phyloP scores from a whole-genome alignment of 2,113 vertebrate genomes.

The Vombatus ursinus region DNA sequence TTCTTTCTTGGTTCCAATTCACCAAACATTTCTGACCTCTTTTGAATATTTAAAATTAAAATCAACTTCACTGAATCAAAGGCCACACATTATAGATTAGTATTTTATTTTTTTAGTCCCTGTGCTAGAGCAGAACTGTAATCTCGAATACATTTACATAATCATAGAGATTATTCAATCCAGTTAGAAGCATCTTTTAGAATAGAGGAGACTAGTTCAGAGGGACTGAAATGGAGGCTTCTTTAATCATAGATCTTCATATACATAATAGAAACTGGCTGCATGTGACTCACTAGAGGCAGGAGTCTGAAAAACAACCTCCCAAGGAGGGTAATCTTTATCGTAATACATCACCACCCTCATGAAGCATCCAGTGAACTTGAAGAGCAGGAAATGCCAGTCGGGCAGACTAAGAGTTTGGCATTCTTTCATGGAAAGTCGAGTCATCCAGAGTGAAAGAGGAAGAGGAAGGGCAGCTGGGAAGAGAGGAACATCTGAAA shows the following conservation, averaged over 20 bases:
- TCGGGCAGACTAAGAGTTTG: slow-evolving; percentile 60
- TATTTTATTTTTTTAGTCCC: slow-evolving; percentile 36
- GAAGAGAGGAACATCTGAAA: not conserved
- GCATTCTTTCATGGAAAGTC: slow-evolving; percentile 74
- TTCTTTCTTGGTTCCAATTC: slow-evolving; percentile 40
- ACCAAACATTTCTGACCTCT: not conserved
- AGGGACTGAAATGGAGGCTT: slow-evolving; percentile 41
- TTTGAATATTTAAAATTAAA: not conserved
- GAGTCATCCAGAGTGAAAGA: slow-evolving; percentile 66
- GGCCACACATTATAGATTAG: not conserved
- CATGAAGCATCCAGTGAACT: slow-evolving; percentile 71
- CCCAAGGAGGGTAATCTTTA: slow-evolving; percentile 64
- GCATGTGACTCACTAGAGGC: slow-evolving; percentile 71
- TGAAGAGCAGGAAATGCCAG: slow-evolving; percentile 76
- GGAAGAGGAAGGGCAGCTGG: slow-evolving; percentile 56
- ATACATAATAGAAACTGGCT: slow-evolving; percentile 66
- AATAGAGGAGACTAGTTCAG: slow-evolving; percentile 8
- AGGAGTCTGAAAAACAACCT: slow-evolving; percentile 59
- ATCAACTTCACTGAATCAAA: not conserved
- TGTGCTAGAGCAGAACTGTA: not conserved
- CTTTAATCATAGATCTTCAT: slow-evolving; percentile 61
- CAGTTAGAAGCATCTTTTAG: slow-evolving; percentile 30
- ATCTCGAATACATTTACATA: slow-evolving; percentile 18
- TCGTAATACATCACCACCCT: slow-evolving; percentile 59
- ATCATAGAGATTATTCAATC: not conserved